Conservation (phyloP, 2,797 vertebrate genomes). For the Enteromius paludinosus region DNA sequence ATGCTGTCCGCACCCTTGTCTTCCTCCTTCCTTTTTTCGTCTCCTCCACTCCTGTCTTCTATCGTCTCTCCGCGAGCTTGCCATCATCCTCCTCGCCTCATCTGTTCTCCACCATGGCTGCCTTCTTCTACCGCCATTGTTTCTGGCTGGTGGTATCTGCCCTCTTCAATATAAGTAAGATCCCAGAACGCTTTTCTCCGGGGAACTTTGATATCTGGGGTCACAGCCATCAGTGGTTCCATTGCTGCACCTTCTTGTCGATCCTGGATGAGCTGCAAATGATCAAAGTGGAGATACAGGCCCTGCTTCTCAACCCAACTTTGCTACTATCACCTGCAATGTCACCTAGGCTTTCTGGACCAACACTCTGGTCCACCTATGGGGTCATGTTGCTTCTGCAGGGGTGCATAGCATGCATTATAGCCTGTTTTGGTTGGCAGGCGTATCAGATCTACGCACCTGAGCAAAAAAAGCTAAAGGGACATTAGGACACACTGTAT, state of each 20-base stretch:
- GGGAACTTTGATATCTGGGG: conserved; percentile 83
- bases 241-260: conserved; percentile 83
- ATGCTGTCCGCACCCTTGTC: conserved; percentile 81
- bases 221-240: conserved; percentile 85
- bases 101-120: conserved; percentile 63
- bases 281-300: conserved; percentile 79
- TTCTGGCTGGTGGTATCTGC: conserved; percentile 81
- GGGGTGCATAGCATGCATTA: conserved; percentile 78
- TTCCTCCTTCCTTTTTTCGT: conserved; percentile 82
- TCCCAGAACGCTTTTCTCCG: conserved; percentile 79
- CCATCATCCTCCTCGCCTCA: conserved; percentile 53
- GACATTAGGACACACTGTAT: conserved; percentile 55
- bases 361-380: conserved; percentile 75
- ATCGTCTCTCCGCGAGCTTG: conserved; percentile 75
- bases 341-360: conserved; percentile 63
- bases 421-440: conserved; percentile 74
- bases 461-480: conserved; percentile 66
- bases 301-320: conserved; percentile 69
- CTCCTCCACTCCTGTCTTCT: conserved; percentile 80
- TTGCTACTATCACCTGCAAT: conserved; percentile 62
- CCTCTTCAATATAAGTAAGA: conserved; percentile 82
- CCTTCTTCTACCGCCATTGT: conserved; percentile 81
- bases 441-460: conserved; percentile 72
- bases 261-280: conserved; percentile 84
- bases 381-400: conserved; percentile 82